Conservation (phyloP, 2,113 vertebrate genomes). For the Takifugu bimaculatus region DNA sequence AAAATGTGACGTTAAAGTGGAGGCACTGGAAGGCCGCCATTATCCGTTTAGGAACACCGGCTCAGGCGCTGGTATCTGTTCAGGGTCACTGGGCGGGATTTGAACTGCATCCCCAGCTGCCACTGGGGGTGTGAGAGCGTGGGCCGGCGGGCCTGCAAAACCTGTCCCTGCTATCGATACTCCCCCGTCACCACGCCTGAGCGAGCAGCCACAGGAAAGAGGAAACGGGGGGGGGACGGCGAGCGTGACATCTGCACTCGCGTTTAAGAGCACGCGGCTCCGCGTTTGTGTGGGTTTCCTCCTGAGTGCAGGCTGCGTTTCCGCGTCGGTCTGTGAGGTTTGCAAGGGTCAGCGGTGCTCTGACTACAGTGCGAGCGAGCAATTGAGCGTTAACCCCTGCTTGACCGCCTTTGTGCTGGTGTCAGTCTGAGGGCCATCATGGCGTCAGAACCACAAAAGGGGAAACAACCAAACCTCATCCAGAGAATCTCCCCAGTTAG, state of each 20-base stretch:
- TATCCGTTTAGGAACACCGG: conserved; percentile 19
- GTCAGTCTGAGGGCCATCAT: conserved; percentile 11
- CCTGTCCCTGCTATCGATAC: conserved; percentile 45
- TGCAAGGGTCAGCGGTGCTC: conserved; percentile 50
- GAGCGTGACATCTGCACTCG: conserved; percentile 51
- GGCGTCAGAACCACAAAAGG: too few species aligned
- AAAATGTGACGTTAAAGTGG: background rate
- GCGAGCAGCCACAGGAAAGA: conserved; percentile 63
- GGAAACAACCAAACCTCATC: too few species aligned
- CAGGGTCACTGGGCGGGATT: conserved; percentile 34
- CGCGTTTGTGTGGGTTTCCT: conserved; percentile 3
- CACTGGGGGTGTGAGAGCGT: conserved; percentile 11
- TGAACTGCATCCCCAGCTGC: conserved; percentile 43
- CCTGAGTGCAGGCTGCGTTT: conserved; percentile 24
- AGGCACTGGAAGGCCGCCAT: too few species aligned
- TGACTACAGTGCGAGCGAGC: conserved; percentile 18
- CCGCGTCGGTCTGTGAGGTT: conserved; percentile 34
- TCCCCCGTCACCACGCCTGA: conserved; percentile 56
- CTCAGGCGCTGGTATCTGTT: conserved; percentile 15
- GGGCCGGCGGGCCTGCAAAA: conserved; percentile 14
- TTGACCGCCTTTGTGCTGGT: conserved; percentile 34
- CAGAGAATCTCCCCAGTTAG: background rate
- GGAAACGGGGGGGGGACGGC: conserved; percentile 64
- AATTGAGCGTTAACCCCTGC: conserved; percentile 36
- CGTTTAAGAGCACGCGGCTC: conserved; percentile 34